Evolutionary conservation across 92 coral and sea anemone genomes (phyloP).

Genomic region (Heteractis magnifica): DNA sequence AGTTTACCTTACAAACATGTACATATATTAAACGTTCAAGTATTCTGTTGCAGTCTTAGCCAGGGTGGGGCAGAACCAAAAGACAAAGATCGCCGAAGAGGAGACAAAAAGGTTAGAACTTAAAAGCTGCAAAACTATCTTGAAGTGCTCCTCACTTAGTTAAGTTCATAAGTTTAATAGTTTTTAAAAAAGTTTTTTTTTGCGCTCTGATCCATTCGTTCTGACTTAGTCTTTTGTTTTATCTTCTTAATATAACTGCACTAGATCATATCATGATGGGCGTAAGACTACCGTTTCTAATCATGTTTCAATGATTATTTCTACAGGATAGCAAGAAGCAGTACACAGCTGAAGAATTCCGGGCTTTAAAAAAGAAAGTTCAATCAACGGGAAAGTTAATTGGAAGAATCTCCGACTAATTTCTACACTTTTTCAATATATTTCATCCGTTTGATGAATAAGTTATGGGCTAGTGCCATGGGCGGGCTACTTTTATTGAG

Average conservation of each 20-base stretch:
- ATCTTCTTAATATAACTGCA: too few relatives aligned
- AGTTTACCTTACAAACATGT: too few relatives aligned
- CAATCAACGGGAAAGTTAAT: slow-evolving; percentile 92
- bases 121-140: too few relatives aligned
- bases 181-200: too few relatives aligned
- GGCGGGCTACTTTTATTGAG: too few relatives aligned
- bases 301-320: not conserved
- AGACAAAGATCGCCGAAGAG: slow-evolving; percentile 15
- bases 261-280: too few relatives aligned
- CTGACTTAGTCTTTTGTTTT: too few relatives aligned
- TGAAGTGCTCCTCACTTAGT: too few relatives aligned
- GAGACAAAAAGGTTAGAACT: slow-evolving; percentile 20
- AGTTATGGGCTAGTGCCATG: not conserved
- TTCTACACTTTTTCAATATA: not conserved
- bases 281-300: not conserved
- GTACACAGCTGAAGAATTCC: slow-evolving; percentile 85
- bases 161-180: too few relatives aligned
- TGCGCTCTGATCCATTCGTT: too few relatives aligned
- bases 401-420: slow-evolving; percentile 53
- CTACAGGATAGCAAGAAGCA: slow-evolving; percentile 77
- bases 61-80: not conserved
- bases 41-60: not conserved
- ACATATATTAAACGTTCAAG: not conserved
- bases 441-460: not conserved
- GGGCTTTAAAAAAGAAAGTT: slow-evolving; percentile 90